phyloP scores from a whole-genome alignment of 2,797 vertebrate species.

The Kryptolebias ocellatus region DNA sequence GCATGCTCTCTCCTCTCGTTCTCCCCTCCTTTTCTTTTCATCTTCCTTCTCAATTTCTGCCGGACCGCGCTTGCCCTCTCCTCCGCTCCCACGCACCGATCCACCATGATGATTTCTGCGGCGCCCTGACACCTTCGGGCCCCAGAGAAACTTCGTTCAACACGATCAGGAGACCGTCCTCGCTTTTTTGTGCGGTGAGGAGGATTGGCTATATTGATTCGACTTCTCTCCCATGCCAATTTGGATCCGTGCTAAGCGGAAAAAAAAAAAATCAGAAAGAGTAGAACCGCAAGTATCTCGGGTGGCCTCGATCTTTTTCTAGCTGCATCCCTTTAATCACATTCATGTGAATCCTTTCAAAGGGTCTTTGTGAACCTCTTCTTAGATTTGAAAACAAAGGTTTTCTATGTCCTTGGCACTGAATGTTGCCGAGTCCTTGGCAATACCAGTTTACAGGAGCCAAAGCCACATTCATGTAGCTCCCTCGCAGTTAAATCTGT shows the following conservation, averaged over 20 bases:
- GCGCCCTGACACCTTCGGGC: constrained; percentile 34
- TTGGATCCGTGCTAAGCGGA: constrained; percentile 22
- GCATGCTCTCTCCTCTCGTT: constrained; percentile 24
- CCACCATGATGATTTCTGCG: constrained; percentile 9
- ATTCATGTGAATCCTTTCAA: no score
- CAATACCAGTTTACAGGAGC: constrained; percentile 44
- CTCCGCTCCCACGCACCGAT: constrained; percentile 5
- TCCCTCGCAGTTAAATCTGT: constrained; percentile 74
- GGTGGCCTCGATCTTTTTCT: neutral
- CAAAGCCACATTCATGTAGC: constrained; percentile 57
- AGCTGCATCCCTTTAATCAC: neutral
- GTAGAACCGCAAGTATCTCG: neutral
- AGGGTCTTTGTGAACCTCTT: no score
- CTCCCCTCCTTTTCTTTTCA: constrained; percentile 2
- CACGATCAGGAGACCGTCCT: constrained; percentile 41
- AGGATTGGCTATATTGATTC: constrained; percentile 43
- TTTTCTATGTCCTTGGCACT: constrained; percentile 31
- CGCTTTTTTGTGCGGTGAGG: constrained; percentile 16
- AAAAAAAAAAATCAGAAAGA: constrained; percentile 22
- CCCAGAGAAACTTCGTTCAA: constrained; percentile 42
- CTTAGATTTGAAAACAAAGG: no score
- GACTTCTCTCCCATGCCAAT: constrained; percentile 23
- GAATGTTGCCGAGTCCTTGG: constrained; percentile 3
- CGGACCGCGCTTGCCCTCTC: constrained; percentile 13
- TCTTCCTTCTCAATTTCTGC: constrained; percentile 12